Conservation (phyloP, 1,140 invertebrate genomes). For the Notospermus geniculatus region DNA sequence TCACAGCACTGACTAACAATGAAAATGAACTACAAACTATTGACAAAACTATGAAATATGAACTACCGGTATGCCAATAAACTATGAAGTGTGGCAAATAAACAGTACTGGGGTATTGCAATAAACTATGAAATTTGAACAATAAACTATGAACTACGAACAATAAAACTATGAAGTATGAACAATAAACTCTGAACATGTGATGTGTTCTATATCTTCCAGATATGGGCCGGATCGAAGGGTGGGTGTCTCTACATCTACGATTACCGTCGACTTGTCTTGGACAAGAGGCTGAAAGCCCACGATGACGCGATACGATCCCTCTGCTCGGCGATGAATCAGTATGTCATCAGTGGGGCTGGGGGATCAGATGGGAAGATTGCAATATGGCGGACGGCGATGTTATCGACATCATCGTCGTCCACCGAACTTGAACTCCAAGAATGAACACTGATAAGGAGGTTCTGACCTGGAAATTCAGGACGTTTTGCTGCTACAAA, state of each 20-base stretch:
- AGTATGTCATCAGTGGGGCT: conserved; percentile 37
- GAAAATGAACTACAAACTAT: background rate
- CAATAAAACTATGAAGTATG: background rate
- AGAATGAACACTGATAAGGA: no score
- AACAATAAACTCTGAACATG: background rate
- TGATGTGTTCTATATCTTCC: conserved; percentile 8
- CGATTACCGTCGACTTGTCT: conserved; percentile 15
- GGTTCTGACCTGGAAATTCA: no score
- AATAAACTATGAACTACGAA: background rate
- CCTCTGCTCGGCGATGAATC: conserved; percentile 32
- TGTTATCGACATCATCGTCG: background rate
- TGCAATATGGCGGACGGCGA: conserved; percentile 36
- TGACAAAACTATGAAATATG: background rate
- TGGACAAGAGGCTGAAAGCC: conserved; percentile 30
- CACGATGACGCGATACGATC: conserved; percentile 41
- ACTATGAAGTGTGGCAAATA: background rate
- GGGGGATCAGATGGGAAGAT: conserved; percentile 42
- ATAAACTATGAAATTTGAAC: no score
- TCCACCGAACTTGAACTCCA: no score
- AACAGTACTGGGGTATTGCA: no score
- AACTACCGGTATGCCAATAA: background rate
- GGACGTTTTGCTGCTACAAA: no score
- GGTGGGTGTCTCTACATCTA: conserved; percentile 35
- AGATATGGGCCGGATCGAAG: conserved; percentile 42
- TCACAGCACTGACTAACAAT: background rate